Evolutionary conservation across 2,113 vertebrate species (phyloP), one percentile per base, ranked within the genome.

Genomic region (Poecile atricapillus): DNA sequence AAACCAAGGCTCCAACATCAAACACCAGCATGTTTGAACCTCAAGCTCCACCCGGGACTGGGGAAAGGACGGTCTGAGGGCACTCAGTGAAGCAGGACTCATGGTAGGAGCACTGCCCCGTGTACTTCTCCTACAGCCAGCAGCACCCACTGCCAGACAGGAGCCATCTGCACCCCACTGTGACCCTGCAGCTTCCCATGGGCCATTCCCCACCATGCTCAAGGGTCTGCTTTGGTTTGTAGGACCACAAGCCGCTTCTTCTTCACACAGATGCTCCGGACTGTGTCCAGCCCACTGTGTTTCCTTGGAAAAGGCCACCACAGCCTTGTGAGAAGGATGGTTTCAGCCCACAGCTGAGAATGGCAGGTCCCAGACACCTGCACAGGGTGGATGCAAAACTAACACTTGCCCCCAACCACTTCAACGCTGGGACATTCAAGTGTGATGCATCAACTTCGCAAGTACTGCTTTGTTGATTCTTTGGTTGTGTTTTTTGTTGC

Each of bases 121-220:
- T 2, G 3, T 10, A 1, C 11, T 68, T 12, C 53, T 81, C 33
- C 50, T 18, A 11, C 44, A 50, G 55, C 10, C 12, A 4, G 6
- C 23, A 41, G 46, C 3, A 6, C 20, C n/a, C 2, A 7, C 14
- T 9, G 13, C 25, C 0, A 1, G 43, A 19, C 1, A 1, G n/a
- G 19, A 80, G 41, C 19, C 41, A 65, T 41, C 3, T 2, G 23
- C 22, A 39, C 6, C 10, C 10, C 52, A 65, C 1, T 0, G 0
- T 47, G 43, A 71, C 24, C 13, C 46, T 75, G 27, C 35, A 87
- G 71, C 25, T 65, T 53, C 60, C 55, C 10, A 1, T 1, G 0
- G 60, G 41, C 60, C 3, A 0, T 30, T 56, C 7, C 43, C 49
- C 49, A n/a, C 28, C 19, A 44, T 44, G 18, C 39, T 39, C 31